Evolutionary conservation across 2,797 vertebrate species (phyloP).

Genomic region (Atherinosoma microstoma): DNA sequence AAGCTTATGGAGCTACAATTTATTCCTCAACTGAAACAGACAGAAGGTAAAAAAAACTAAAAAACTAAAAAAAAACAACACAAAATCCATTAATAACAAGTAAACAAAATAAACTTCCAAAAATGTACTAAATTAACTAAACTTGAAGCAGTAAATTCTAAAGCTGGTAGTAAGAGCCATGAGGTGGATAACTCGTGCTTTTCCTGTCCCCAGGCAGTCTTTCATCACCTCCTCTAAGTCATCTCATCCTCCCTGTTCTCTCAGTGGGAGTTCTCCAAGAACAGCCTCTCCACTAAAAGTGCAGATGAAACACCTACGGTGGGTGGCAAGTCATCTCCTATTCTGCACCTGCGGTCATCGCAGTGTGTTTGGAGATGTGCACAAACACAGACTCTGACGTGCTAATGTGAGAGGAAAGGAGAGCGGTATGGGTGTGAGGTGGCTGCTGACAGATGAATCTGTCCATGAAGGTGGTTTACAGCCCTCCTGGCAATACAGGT

Average conservation of each 20-base stretch:
- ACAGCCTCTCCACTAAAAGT: conserved; percentile 45
- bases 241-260: conserved; percentile 34
- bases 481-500: conserved; percentile 39
- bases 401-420: conserved; percentile 22
- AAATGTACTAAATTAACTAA: not conserved
- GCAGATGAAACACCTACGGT: conserved; percentile 65
- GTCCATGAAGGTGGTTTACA: conserved; percentile 56
- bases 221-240: conserved; percentile 37
- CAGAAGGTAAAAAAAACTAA: too few species aligned
- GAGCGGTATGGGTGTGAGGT: conserved; percentile 34
- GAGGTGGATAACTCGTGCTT: conserved; percentile 8
- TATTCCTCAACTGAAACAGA: not conserved
- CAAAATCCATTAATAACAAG: not conserved
- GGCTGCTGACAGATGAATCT: conserved; percentile 48
- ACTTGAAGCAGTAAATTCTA: conserved; percentile 14
- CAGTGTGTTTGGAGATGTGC: conserved; percentile 12
- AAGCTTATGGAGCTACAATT: not conserved
- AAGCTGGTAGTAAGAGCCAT: conserved; percentile 14
- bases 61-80: not conserved
- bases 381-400: conserved; percentile 24
- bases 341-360: conserved; percentile 66
- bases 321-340: conserved; percentile 68
- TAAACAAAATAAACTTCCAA: too few species aligned
- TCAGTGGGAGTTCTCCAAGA: conserved; percentile 31
- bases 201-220: conserved; percentile 19